Base-by-base conservation (phyloP, 2,888 invertebrate genomes). In the Polia nebulosa region DNA sequence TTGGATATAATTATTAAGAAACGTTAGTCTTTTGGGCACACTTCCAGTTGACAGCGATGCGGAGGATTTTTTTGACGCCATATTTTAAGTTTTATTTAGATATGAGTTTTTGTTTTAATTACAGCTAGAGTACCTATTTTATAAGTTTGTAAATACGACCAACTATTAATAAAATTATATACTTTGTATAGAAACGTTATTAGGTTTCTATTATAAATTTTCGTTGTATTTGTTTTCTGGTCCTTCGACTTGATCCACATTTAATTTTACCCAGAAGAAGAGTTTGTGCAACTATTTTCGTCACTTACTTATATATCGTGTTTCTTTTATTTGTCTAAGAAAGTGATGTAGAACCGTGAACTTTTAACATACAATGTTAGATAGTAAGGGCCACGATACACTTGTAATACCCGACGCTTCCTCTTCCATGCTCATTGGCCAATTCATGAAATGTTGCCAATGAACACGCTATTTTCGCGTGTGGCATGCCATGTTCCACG, bases 311-410 rank as follows among this genome's bases (percentile, higher is more conserved):
- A 29, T 1, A 56, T 22, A 66, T 15, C n/a, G 11, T 13, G 15
- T 61, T 47, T 25, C 15, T 29, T 34, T 63, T 41, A 41, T 13
- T 41, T 8, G 22, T 2, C 29, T 11, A 57, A 63, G 25, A 79
- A 64, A 53, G n/a, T 25, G 7, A 64, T 61, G 13, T 47, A n/a
- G 22, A 29, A 41, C 79, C 68, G 71, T 75, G 61, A 79, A 67
- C 69, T 72, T 65, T 62, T 44, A 68, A 9, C 22, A 55, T 20
- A n/a, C 25, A 29, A 5, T 20, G n/a, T 45, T n/a, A 29, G 53
- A 65, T 25, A 36, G 20, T 71, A 52, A 61, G 34, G 78, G n/a
- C 39, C 17, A 11, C 27, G 7, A 6, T 32, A 60, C 11, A 72
- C 61, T 78, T 47, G 56, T 52, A 56, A 44, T 53, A 36, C 39